phyloP scores from a whole-genome alignment of 2,888 invertebrate species.

The Oscheius myriophilus region DNA sequence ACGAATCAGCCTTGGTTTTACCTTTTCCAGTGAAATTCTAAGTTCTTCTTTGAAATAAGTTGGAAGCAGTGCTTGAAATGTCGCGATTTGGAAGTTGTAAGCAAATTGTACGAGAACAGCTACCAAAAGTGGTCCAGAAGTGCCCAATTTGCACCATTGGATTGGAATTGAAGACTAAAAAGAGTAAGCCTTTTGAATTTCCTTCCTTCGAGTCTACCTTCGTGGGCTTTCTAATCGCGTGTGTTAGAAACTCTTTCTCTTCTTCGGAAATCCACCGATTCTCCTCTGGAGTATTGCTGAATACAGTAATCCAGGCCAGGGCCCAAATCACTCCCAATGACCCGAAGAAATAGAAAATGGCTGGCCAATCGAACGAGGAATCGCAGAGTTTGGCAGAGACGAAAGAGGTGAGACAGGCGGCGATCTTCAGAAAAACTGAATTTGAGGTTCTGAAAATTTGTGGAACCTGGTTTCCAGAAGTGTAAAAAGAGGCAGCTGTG shows the following conservation, averaged over 20 bases:
- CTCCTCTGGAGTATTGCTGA: slow-evolving; percentile 43
- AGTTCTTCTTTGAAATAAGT: slow-evolving; percentile 33
- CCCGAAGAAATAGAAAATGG: slow-evolving; percentile 60
- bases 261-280: slow-evolving; percentile 43
- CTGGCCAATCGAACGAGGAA: slow-evolving; percentile 56
- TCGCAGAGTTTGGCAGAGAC: slow-evolving; percentile 48
- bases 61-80: slow-evolving; percentile 32
- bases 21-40: slow-evolving; percentile 18
- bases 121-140: slow-evolving; percentile 17
- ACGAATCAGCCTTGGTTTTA: background rate
- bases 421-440: slow-evolving; percentile 29
- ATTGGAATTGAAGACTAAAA: slow-evolving; percentile 5
- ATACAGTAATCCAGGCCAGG: slow-evolving; percentile 35
- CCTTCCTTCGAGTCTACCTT: slow-evolving; percentile 2
- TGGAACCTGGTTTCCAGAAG: slow-evolving; percentile 57
- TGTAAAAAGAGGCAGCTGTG: slow-evolving; percentile 59
- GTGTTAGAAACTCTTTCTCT: slow-evolving; percentile 42
- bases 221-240: slow-evolving; percentile 14
- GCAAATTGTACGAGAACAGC: slow-evolving; percentile 28
- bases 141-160: slow-evolving; percentile 21
- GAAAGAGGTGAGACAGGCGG: slow-evolving; percentile 41
- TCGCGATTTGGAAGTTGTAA: slow-evolving; percentile 26
- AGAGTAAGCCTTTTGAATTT: background rate
- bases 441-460: background rate
- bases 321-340: slow-evolving; percentile 18